Base-by-base conservation (phyloP, 2,888 invertebrate species). In the Blastobasis adustella region DNA sequence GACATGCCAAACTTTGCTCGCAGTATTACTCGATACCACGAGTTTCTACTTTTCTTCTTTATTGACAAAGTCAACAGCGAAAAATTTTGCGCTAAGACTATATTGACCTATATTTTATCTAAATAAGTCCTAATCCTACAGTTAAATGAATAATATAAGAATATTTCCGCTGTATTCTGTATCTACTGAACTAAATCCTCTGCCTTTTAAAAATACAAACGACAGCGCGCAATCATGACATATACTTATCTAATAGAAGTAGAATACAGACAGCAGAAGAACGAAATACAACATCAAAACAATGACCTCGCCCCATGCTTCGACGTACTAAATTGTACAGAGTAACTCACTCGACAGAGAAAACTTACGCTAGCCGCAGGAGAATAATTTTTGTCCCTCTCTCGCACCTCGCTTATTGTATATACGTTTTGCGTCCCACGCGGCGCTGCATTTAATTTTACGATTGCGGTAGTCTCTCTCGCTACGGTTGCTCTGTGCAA, bases 211-310 rank as follows among this genome's bases (percentile, higher is more conserved):
- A 2, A 23, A 23, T 23, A 23, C 23, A 23, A 23, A 2, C 23
- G 23, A 23, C 23, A 23, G 23, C 23, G 23, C 23, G 23, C 23
- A 23, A 23, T 23, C 23, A 23, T 1, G 23, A 2, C 23, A 23
- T 23, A 23, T 23, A 23, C 23, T 23, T 23, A 23, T 44, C 50
- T 53, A 55, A 66, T 59, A 79, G 79, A 75, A 81, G 82, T 75
- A 83, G 79, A 81, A 72, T 23, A 23, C 23, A 23, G 23, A 23
- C 23, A 71, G 67, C 80, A 84, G 81, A 82, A 86, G 86, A 86
- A 79, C 66, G 76, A 78, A 67, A 61, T 62, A 65, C 63, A 64
- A 60, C 69, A 61, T 65, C 64, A 67, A 73, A 49, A 50, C 49
- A 45, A 41, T 67, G 67, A 76, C 75, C 76, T 72, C 76, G 66